These are phyloP conservation scores for Eudyptes chrysolophus DNA, from an alignment of 2,113 vertebrate species.

Conservation along the genomic window DNA sequence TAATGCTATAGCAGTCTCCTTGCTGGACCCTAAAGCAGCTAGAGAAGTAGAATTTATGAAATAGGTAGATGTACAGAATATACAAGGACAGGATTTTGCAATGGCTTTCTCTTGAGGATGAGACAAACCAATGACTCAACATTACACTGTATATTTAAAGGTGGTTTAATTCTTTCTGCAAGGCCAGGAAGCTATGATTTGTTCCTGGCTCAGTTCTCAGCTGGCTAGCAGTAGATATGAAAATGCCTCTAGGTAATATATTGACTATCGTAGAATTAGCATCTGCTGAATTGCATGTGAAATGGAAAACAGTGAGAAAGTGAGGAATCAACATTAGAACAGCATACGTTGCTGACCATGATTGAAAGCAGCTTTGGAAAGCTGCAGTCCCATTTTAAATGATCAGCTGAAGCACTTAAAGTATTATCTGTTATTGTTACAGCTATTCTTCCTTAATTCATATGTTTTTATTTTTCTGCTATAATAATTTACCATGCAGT, in stretches of 20 bases:
- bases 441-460: not conserved
- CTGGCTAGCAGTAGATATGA: not conserved
- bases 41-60: not conserved
- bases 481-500: not conserved
- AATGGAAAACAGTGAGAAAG: not conserved
- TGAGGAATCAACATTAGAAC: not conserved
- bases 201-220: not conserved
- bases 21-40: not conserved
- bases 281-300: not conserved
- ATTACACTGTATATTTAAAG: not conserved
- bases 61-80: not conserved
- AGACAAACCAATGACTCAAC: not conserved
- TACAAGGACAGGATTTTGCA: not conserved
- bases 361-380: not conserved
- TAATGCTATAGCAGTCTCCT: not conserved
- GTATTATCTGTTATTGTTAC: not conserved
- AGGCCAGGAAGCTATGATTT: not conserved
- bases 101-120: not conserved
- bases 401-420: not conserved
- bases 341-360: not conserved
- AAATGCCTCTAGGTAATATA: not conserved
- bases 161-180: not conserved
- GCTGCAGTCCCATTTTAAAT: not conserved
- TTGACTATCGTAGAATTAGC: not conserved
- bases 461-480: not conserved